Conservation (phyloP, 2,888 invertebrate genomes). For the Pantelozetes paolii region DNA sequence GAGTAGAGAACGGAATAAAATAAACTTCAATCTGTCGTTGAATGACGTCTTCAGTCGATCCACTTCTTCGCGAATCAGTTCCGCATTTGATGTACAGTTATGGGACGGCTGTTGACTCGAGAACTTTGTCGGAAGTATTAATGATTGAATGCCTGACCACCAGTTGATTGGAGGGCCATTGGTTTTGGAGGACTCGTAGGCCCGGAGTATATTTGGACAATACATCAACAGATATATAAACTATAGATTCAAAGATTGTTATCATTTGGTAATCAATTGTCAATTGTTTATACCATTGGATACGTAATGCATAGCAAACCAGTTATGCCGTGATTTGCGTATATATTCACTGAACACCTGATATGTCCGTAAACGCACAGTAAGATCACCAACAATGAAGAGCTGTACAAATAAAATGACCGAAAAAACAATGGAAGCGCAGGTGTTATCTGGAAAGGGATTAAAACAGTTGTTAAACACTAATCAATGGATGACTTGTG, state of each 20-base stretch:
- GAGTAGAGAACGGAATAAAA: constrained; percentile 74
- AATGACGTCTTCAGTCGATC: constrained; percentile 78
- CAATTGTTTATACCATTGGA: no score
- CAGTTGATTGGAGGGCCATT: constrained; percentile 6
- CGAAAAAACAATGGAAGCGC: constrained; percentile 32
- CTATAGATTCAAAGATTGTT: no score
- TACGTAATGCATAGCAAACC: constrained; percentile 40
- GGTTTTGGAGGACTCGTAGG: constrained; percentile 36
- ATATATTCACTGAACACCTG: constrained; percentile 31
- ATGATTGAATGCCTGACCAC: not conserved
- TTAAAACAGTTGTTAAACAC: not conserved
- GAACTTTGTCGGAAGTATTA: constrained; percentile 39
- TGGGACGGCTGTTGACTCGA: constrained; percentile 48
- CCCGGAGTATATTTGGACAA: constrained; percentile 41
- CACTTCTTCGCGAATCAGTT: constrained; percentile 69
- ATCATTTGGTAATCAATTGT: no score
- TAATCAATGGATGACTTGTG: not conserved
- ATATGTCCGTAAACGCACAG: constrained; percentile 32
- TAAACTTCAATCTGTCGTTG: constrained; percentile 80
- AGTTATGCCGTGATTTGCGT: constrained; percentile 34
- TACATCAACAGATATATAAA: constrained; percentile 42
- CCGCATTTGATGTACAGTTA: constrained; percentile 54
- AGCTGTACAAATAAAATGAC: constrained; percentile 24
- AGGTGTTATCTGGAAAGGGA: constrained; percentile 31
- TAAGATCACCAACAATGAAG: constrained; percentile 20